These are phyloP conservation scores for Cephalopterus ornatus DNA, from an alignment of 2,113 vertebrate species.

Conservation along the genomic window DNA sequence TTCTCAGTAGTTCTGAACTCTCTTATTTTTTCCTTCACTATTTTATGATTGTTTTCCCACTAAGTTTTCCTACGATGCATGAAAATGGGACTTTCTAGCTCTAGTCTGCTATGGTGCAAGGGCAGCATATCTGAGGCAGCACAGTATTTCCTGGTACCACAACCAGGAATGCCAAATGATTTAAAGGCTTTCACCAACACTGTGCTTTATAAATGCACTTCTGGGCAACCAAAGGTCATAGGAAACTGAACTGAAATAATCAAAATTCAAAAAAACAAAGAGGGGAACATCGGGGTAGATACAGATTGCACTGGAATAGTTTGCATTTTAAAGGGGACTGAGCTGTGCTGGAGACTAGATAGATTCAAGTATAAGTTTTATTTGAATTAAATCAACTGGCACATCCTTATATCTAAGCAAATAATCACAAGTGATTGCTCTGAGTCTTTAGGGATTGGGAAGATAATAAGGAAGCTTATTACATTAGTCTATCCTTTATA, in stretches of 20 bases:
- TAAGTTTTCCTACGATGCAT: background rate
- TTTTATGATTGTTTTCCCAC: background rate
- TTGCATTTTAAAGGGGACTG: background rate
- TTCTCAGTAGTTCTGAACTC: background rate
- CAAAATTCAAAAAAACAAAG: background rate
- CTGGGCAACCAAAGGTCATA: background rate
- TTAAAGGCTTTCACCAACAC: background rate
- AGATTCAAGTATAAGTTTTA: background rate
- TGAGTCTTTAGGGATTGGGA: background rate
- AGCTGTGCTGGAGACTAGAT: background rate
- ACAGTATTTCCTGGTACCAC: background rate
- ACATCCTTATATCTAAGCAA: background rate
- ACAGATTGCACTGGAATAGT: background rate
- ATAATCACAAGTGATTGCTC: background rate
- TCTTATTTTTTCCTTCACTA: background rate
- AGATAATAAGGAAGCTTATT: background rate
- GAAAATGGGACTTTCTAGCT: background rate
- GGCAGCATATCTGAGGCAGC: background rate
- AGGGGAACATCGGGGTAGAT: fast-evolving
- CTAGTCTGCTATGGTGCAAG: background rate
- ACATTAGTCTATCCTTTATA: background rate
- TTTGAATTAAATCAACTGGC: background rate
- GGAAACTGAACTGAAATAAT: background rate
- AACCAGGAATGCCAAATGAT: background rate
- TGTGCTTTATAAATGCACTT: background rate